phyloP scores from a whole-genome alignment of 2,888 invertebrate species.

The Ditylenchus weischeri region DNA sequence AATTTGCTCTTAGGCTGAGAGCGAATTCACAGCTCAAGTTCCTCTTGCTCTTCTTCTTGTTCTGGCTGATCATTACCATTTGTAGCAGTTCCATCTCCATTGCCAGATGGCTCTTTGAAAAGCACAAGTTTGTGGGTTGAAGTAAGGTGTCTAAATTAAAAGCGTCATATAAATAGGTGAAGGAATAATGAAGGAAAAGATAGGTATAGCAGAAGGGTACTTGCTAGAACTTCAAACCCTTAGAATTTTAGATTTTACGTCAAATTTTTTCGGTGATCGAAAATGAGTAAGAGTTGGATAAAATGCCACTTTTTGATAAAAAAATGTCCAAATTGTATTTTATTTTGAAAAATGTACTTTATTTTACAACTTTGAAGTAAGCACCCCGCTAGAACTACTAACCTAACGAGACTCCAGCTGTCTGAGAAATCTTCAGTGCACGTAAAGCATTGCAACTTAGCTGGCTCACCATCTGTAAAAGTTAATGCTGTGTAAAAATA shows the following conservation, averaged over 20 bases:
- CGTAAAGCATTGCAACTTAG: slow-evolving; percentile 25
- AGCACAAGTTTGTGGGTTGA: slow-evolving; percentile 15
- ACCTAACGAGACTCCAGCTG: slow-evolving; percentile 23
- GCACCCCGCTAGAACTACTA: not conserved
- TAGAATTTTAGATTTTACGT: too few relatives aligned
- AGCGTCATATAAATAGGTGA: not conserved
- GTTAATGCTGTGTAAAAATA: not conserved
- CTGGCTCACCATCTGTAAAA: slow-evolving; percentile 25
- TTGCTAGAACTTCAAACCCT: not conserved
- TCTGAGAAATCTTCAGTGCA: slow-evolving; percentile 22
- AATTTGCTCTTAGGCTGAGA: too few relatives aligned
- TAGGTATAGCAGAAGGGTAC: too few relatives aligned
- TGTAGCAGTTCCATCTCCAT: not conserved
- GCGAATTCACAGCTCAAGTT: too few relatives aligned
- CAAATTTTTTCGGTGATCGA: too few relatives aligned
- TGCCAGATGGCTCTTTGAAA: slow-evolving; percentile 3
- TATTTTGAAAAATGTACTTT: not conserved
- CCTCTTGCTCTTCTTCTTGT: not conserved
- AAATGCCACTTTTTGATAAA: too few relatives aligned
- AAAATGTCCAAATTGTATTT: too few relatives aligned
- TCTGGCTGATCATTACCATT: not conserved
- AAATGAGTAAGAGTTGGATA: too few relatives aligned
- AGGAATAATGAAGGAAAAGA: not conserved
- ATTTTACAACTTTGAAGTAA: not conserved
- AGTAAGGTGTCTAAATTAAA: slow-evolving; percentile 8